phyloP scores from a whole-genome alignment of 2,888 invertebrate species.

The Anoplius nigerrimus region DNA sequence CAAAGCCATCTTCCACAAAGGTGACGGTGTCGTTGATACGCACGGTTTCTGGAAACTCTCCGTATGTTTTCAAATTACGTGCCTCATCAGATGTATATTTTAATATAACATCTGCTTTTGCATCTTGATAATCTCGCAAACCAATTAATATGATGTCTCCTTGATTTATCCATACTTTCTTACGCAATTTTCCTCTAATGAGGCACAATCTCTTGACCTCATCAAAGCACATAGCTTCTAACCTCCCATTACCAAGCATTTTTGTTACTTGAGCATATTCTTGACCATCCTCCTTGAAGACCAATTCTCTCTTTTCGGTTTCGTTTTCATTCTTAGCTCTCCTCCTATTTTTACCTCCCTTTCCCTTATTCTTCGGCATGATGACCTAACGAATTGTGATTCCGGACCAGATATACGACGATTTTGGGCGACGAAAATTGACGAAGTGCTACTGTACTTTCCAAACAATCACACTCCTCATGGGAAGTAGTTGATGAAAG shows the following conservation, averaged over 20 bases:
- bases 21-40: constrained; percentile 98
- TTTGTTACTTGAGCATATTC: constrained; percentile 99
- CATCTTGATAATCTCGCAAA: constrained; percentile 97
- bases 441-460: neutral
- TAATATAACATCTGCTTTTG: constrained; percentile 98
- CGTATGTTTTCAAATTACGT: constrained; percentile 98
- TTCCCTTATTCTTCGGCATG: constrained; percentile 86
- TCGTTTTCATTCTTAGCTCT: constrained; percentile 99
- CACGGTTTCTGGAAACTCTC: constrained; percentile 98
- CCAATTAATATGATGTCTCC: constrained; percentile 99
- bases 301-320: constrained; percentile 98
- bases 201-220: constrained; percentile 98
- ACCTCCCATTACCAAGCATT: constrained; percentile 99
- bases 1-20: constrained; percentile 95
- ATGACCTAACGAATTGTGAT: constrained; percentile 42
- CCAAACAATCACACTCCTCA: neutral
- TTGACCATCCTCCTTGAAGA: constrained; percentile 99
- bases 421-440: constrained; percentile 11
- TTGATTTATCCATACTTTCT: constrained; percentile 99
- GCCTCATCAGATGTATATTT: constrained; percentile 99
- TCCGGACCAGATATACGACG: constrained; percentile 17
- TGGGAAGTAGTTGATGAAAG: too few species aligned
- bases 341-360: constrained; percentile 99
- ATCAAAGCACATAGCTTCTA: constrained; percentile 99
- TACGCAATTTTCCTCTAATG: constrained; percentile 95